Base-by-base conservation (phyloP, 2,888 invertebrate species). In the Oxycera nigricornis region DNA sequence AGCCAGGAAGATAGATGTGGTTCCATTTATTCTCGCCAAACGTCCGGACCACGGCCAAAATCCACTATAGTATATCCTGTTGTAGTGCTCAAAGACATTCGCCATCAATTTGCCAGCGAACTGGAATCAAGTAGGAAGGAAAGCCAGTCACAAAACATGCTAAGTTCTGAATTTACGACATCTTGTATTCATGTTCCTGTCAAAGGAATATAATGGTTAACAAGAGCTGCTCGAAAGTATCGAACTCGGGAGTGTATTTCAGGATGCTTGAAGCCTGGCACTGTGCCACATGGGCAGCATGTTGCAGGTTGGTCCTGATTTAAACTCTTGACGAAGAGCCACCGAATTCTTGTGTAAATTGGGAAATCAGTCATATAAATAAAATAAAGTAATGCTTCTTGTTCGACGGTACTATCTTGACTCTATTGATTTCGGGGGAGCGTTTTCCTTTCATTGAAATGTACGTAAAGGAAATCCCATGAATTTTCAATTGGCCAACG, bases 151-250 rank as follows among this genome's bases (percentile, higher is more conserved):
- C 11, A 55, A 55, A 55, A 22, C 55, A 55, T 55, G 55, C 24
- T n/a, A 14, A 41, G 39, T 65, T 22, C 2, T 1, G 70, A 52
- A 70, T 70, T 70, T 70, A 55, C 70, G 70, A 55, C 70, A 70
- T 70, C 70, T 70, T 55, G 70, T 55, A 70, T 52, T 70, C 70
- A 70, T 70, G 70, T 65, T 24, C n/a, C 52, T 70, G 52, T 70
- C 70, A 70, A 55, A 70, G n/a, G 31, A 31, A 39, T 55, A 55
- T 55, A 70, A 70, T 55, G 52, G 6, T 2, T 46, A 46, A 46
- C 46, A 46, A 46, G 46, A 14, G 46, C 17, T 11, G n/a, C 46
- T 14, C 3, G 46, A 46, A 11, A 46, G 46, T 46, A 46, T 46
- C 46, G 46, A 46, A 46, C 46, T 46, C 46, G 46, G 11, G 14